phyloP scores from a whole-genome alignment of 2,888 invertebrate species.

The Hypercompe scribonia region DNA sequence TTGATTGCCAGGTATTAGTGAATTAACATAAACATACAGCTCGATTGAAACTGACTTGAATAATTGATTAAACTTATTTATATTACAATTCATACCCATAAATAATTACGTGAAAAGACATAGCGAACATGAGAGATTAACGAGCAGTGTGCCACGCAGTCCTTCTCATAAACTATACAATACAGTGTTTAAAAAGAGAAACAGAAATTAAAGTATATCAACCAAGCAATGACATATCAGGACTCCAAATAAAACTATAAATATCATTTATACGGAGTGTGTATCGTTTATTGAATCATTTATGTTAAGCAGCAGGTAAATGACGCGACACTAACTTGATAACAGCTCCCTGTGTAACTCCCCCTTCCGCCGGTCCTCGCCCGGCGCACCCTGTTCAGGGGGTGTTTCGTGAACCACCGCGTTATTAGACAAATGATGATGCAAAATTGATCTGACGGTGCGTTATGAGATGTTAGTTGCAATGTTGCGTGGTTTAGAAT shows the following conservation, averaged over 20 bases:
- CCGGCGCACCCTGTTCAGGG: constrained; percentile 4
- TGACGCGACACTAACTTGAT: constrained; percentile 74
- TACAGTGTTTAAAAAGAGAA: background rate
- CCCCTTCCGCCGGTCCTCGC: background rate
- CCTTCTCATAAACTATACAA: background rate
- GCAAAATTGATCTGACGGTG: constrained; percentile 47
- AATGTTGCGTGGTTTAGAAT: constrained; percentile 6
- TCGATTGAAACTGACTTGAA: no score
- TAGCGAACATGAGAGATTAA: no score
- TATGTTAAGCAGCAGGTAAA: constrained; percentile 73
- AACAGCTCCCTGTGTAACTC: constrained; percentile 51
- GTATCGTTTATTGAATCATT: constrained; percentile 65
- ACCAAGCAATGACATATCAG: background rate
- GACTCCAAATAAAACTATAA: constrained; percentile 25
- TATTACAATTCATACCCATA: no score
- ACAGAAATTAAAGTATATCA: background rate
- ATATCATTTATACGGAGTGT: constrained; percentile 29
- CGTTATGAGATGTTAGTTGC: constrained; percentile 29
- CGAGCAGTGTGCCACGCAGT: no score
- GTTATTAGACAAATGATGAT: constrained; percentile 62
- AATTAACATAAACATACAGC: no score
- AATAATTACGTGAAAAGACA: no score
- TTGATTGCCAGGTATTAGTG: no score
- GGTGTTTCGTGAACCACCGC: constrained; percentile 32
- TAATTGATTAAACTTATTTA: no score